A percentile compares a stretch with the other conserved stretches of the same genome.
Conservation (phyloP, 2,888 invertebrate genomes). For the Laspeyria flexula region DNA sequence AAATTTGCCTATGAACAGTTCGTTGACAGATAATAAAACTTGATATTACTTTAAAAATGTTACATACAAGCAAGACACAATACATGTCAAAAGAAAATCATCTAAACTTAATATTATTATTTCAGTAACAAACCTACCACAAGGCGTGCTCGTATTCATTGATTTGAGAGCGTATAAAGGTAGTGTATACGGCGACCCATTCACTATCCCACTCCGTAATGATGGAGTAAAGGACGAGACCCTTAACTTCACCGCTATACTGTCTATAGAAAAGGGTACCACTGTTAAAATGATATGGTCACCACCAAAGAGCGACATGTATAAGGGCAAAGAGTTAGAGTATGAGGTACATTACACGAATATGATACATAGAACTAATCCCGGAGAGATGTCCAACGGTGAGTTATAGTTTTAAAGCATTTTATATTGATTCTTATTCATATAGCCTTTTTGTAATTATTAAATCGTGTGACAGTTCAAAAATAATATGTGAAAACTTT, state of each 20-base stretch:
- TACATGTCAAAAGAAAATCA: too few relatives aligned
- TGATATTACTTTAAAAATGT: too few relatives aligned
- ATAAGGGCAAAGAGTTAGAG: conserved; percentile 64
- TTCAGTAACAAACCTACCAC: conserved; percentile 84
- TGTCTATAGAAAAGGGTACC: conserved; percentile 85
- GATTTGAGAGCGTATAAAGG: conserved; percentile 88
- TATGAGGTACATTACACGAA: conserved; percentile 91
- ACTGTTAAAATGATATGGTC: conserved; percentile 89
- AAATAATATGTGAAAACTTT: too few relatives aligned
- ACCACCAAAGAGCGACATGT: conserved; percentile 85
- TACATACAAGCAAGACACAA: too few relatives aligned
- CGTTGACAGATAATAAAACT: too few relatives aligned
- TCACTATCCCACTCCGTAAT: conserved; percentile 76
- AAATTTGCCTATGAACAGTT: too few relatives aligned
- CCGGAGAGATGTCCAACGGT: conserved; percentile 86
- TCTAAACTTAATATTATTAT: conserved; percentile 16
- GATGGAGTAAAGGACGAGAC: conserved; percentile 81
- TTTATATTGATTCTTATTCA: background rate
- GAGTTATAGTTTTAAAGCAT: conserved; percentile 45
- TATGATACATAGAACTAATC: conserved; percentile 57
- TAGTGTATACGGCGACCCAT: conserved; percentile 82
- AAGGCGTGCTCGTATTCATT: conserved; percentile 80
- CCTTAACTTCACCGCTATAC: conserved; percentile 78
- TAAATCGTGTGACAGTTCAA: too few relatives aligned
- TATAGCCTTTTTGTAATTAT: too few relatives aligned